Base-by-base conservation (phyloP, 2,797 vertebrate genomes). In the Poeciliopsis turneri region DNA sequence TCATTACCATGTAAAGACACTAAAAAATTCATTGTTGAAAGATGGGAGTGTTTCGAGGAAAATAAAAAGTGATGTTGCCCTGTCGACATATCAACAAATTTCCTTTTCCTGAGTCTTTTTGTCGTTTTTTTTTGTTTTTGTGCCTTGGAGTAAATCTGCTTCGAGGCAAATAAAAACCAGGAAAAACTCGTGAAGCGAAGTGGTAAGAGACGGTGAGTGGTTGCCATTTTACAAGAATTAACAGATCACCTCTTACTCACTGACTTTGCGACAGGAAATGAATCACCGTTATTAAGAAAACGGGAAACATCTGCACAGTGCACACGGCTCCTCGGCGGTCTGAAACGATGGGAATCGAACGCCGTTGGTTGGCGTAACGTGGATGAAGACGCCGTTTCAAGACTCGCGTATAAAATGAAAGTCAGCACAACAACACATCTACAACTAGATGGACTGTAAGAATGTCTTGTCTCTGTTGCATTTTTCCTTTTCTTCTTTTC, bases 1-100 rank as follows among this genome's bases (percentile, higher is more conserved):
- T 90, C 87, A 84, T 90, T 86, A 77, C 90, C 88, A 90, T 93
- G 93, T 94, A 92, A 94, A 91, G 91, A 95, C 94, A 94, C 94
- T 93, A 94, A 94, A 33, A 33, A 90, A 88, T 94, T 93, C 92
- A 88, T 92, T 87, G 87, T 94, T 90, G 88, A 75, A 92, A 88
- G 86, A 92, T 90, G 92, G 91, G 87, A 93, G 92, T 92, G 90
- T 95, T 94, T 94, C 72, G 91, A 94, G 84, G 91, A 93, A 93
- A 93, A 88, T 77, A 75, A 87, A 94, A 93, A 84, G 93, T 93
- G 89, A 92, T 95, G 94, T 95, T 94, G 94, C 90, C 86, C 78
- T 87, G 81, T 90, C 86, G 85, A 88, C 90, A 88, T 91, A 88
- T 88, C 84, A 83, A 83, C 72, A 70, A 77, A 82, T 2, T 5